Conservation (phyloP, 2,113 vertebrate genomes). For the human (Homo sapiens) region DNA sequence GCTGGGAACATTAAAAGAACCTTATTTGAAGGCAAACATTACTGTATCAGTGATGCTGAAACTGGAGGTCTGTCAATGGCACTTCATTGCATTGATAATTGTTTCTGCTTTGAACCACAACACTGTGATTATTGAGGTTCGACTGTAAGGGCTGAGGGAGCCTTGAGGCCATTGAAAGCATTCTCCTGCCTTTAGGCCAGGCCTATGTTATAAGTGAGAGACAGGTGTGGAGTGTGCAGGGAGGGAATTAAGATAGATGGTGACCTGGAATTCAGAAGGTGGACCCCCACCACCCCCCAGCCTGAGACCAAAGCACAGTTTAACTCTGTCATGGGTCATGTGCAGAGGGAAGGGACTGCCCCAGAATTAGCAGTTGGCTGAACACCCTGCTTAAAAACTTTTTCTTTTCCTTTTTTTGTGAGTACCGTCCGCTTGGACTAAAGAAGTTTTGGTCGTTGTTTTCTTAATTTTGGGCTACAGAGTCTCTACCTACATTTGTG, state of each 20-base stretch:
- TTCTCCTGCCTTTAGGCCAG: not conserved
- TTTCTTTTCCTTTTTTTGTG: not conserved
- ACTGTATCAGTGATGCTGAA: not conserved
- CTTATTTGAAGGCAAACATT: not conserved
- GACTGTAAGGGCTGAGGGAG: not conserved
- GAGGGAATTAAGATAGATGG: not conserved
- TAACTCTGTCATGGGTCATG: not conserved
- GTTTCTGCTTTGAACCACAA: not conserved
- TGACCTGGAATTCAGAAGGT: not conserved
- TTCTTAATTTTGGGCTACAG: constrained; percentile 19
- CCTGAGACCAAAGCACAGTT: not conserved
- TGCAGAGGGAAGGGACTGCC: not conserved
- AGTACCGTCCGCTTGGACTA: not conserved
- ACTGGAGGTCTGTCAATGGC: not conserved
- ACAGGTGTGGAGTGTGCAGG: not conserved
- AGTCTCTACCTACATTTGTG: constrained; percentile 45
- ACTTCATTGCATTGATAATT: not conserved
- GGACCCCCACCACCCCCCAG: rapidly evolving
- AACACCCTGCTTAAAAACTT: not conserved
- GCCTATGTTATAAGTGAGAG: not conserved
- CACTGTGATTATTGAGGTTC: not conserved
- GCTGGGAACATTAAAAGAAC: not conserved
- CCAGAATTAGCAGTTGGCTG: not conserved
- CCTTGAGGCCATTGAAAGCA: not conserved
- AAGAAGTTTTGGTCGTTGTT: constrained; percentile 16